Evolutionary conservation across 1,140 invertebrate species (phyloP).

Genomic region (Drosophila suzukii): DNA sequence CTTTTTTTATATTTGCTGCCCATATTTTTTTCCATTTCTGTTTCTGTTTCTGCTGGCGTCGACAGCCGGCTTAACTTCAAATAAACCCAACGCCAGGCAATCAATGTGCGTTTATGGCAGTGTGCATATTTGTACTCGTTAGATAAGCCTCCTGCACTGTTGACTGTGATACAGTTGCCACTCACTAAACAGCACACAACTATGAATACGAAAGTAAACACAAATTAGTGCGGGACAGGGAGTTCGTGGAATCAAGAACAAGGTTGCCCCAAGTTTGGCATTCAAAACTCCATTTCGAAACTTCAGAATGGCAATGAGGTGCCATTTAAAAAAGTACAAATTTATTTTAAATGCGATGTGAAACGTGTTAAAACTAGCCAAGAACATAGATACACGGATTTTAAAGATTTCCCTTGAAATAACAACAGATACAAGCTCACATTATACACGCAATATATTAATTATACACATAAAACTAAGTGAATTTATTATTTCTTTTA

Average conservation of each 20-base stretch:
- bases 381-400: too few relatives aligned
- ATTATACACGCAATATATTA: too few relatives aligned
- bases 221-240: background rate
- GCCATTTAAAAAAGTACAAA: background rate
- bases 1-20: constrained; percentile 10
- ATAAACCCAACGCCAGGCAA: constrained; percentile 24
- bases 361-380: background rate
- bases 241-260: constrained; percentile 7
- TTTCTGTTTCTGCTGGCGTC: constrained; percentile 36
- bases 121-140: constrained; percentile 41
- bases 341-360: background rate
- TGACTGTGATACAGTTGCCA: background rate
- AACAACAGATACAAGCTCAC: too few relatives aligned
- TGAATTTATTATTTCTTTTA: too few relatives aligned
- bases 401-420: too few relatives aligned
- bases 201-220: background rate
- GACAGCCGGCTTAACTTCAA: constrained; percentile 62
- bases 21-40: constrained; percentile 8
- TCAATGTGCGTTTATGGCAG: constrained; percentile 36
- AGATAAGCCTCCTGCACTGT: constrained; percentile 49
- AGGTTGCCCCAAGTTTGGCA: constrained; percentile 13
- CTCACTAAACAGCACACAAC: background rate
- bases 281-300: constrained; percentile 2
- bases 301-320: background rate
- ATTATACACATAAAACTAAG: too few relatives aligned